These are phyloP conservation scores for Sciaenops ocellatus DNA, from an alignment of 2,797 vertebrate species.

Conservation along the genomic window DNA sequence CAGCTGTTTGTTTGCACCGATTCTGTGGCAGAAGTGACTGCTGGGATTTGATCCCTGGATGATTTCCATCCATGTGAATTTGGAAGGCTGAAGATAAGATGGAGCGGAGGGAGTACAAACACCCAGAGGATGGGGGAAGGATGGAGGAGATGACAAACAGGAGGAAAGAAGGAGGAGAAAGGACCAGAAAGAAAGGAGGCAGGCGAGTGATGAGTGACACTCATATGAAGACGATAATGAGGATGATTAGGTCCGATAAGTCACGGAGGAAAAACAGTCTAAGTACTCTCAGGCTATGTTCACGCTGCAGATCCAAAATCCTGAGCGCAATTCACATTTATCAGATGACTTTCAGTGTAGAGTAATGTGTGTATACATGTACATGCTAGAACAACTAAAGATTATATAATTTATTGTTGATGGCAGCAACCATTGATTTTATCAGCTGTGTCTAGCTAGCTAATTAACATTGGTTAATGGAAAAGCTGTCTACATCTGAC, in stretches of 20 bases:
- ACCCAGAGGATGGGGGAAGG: not conserved
- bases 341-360: not conserved
- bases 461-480: too few relatives aligned
- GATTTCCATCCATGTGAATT: slow-evolving; percentile 41
- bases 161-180: not conserved
- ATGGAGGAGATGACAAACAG: slow-evolving; percentile 6
- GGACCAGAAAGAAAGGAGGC: not conserved
- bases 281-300: not conserved
- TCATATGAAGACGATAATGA: slow-evolving; percentile 17
- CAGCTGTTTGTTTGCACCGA: slow-evolving; percentile 60
- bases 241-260: slow-evolving; percentile 24
- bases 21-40: slow-evolving; percentile 33
- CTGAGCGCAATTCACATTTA: not conserved
- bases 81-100: slow-evolving; percentile 21
- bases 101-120: slow-evolving; percentile 10
- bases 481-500: not conserved
- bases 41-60: slow-evolving; percentile 49
- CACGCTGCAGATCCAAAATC: not conserved
- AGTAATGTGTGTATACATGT: not conserved
- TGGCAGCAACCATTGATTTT: not conserved
- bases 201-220: not conserved
- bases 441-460: not conserved
- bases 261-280: slow-evolving; percentile 3
- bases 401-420: not conserved
- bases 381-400: not conserved